Percentiles rank a stretch among this genome's conserved stretches.
phyloP scores from a whole-genome alignment of 2,797 vertebrate species.

The Schizopygopsis malacanthus region DNA sequence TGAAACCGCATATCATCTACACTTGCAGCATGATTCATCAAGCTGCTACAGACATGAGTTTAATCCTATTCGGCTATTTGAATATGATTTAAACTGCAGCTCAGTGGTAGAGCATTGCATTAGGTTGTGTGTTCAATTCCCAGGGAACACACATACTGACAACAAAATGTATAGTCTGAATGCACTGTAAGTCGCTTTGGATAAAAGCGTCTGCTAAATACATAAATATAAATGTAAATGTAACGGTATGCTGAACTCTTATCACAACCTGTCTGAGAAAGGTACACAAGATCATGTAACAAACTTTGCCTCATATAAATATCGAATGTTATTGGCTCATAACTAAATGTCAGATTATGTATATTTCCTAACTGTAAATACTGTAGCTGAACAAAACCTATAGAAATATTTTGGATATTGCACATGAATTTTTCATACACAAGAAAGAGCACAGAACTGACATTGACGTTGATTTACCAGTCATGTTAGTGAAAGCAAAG shows the following conservation, averaged over 20 bases:
- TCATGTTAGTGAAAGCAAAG: slow-evolving; percentile 35
- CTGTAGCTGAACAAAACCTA: neutral
- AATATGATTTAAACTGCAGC: slow-evolving; percentile 20
- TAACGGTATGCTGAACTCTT: neutral
- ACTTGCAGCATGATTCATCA: neutral
- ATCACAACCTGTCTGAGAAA: slow-evolving; percentile 14
- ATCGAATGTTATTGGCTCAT: neutral
- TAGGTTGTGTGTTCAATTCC: no score
- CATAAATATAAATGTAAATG: no score
- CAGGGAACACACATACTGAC: no score
- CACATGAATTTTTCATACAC: neutral
- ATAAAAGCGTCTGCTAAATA: no score
- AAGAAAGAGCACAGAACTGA: neutral
- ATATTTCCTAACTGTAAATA: neutral
- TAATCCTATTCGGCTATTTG: slow-evolving; percentile 13
- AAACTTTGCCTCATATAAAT: slow-evolving; percentile 5
- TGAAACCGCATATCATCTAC: neutral
- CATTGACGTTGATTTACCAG: slow-evolving; percentile 22
- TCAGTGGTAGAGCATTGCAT: no score
- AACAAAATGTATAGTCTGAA: no score
- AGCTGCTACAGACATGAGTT: slow-evolving; percentile 13
- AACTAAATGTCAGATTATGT: neutral
- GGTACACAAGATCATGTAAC: neutral
- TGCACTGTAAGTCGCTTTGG: no score
- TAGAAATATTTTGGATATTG: no score